Conservation (phyloP, 2,888 invertebrate genomes). For the Philereme transversata region DNA sequence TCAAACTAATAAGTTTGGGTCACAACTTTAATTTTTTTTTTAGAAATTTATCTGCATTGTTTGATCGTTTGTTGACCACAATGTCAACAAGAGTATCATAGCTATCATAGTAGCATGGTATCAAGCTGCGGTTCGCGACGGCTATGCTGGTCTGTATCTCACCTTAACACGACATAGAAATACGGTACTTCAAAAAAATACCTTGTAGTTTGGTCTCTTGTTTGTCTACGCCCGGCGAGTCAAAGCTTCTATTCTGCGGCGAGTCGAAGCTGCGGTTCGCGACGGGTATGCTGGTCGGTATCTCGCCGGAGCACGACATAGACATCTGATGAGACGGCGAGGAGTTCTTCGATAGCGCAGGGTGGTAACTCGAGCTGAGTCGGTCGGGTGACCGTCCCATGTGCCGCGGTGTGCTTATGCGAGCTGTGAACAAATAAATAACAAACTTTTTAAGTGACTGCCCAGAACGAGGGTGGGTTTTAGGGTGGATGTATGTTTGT, state of each 20-base stretch:
- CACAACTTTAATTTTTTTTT: no score
- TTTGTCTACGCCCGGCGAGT: slow-evolving; percentile 60
- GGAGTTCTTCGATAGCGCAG: slow-evolving; percentile 55
- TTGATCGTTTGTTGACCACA: no score
- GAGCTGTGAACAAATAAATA: slow-evolving; percentile 48
- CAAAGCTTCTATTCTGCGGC: slow-evolving; percentile 58
- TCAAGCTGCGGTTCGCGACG: no score
- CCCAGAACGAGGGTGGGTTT: no score
- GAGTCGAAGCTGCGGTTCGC: slow-evolving; percentile 72
- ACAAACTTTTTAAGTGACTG: no score
- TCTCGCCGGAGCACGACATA: slow-evolving; percentile 63
- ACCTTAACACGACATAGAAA: no score
- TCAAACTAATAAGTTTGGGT: no score
- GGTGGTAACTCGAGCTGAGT: slow-evolving; percentile 89
- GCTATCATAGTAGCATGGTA: no score
- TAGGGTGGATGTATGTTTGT: no score
- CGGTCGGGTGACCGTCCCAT: slow-evolving; percentile 87
- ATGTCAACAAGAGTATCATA: no score
- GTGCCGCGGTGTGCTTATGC: slow-evolving; percentile 63
- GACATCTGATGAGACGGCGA: slow-evolving; percentile 64
- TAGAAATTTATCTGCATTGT: no score
- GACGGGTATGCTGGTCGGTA: slow-evolving; percentile 47
- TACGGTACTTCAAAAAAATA: slow-evolving; percentile 25
- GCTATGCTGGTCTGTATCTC: no score
- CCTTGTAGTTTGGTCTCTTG: slow-evolving; percentile 49